A percentile compares a stretch with the other conserved stretches of the same genome.
Evolutionary conservation across 2,888 invertebrate genomes (phyloP).

Genomic region (Ecliptopera silaceata): DNA sequence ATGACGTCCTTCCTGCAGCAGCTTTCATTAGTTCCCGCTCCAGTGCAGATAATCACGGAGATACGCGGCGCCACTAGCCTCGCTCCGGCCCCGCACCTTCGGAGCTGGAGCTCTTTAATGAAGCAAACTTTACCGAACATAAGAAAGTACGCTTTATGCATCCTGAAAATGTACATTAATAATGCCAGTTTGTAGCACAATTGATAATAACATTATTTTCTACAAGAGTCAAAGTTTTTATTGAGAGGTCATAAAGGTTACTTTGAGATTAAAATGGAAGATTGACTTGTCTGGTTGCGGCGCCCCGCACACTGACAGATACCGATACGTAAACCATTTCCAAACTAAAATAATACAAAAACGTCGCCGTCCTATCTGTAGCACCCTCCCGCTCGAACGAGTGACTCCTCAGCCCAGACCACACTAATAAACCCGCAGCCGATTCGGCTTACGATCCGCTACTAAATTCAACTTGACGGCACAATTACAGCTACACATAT

Average conservation of each 20-base stretch:
- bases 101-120: not conserved
- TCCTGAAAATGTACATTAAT: too few relatives aligned
- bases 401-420: constrained; percentile 22
- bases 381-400: constrained; percentile 2
- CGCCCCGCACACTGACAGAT: too few relatives aligned
- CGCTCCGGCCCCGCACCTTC: too few relatives aligned
- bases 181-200: too few relatives aligned
- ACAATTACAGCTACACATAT: constrained; percentile 1
- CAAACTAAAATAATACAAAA: constrained; percentile 6
- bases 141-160: too few relatives aligned
- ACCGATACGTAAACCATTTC: not conserved
- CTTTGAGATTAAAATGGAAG: too few relatives aligned
- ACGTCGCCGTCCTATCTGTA: not conserved
- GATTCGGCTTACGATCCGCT: constrained; percentile 32
- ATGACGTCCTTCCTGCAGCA: not conserved
- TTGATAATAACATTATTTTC: too few relatives aligned
- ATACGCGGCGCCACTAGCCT: not conserved
- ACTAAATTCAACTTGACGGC: constrained; percentile 32
- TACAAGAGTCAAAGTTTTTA: too few relatives aligned
- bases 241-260: too few relatives aligned
- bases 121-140: not conserved
- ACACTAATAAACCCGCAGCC: constrained; percentile 30
- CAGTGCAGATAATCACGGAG: not conserved
- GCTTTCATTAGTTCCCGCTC: not conserved
- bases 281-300: too few relatives aligned